Evolutionary conservation across 2,888 invertebrate genomes (phyloP).

Genomic region (Chamaedrilus cognettii): DNA sequence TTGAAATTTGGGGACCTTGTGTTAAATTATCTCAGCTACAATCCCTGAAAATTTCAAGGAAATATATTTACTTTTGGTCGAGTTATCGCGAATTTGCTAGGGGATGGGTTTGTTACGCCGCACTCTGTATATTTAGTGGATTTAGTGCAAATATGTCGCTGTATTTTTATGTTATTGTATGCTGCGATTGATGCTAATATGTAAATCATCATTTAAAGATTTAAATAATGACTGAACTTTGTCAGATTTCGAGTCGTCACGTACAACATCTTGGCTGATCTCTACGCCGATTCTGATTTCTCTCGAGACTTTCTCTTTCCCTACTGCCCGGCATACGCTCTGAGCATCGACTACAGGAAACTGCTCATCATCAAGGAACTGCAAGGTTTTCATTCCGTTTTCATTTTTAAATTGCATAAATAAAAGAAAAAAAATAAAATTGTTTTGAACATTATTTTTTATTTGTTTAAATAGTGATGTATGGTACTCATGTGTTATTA

Average conservation of each 20-base stretch:
- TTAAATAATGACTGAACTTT: neutral
- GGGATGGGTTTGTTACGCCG: too few species aligned
- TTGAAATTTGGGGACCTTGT: too few species aligned
- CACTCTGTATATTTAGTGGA: neutral
- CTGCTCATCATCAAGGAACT: conserved; percentile 83
- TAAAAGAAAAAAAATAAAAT: too few species aligned
- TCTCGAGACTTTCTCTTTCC: conserved; percentile 75
- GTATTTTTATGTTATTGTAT: conserved; percentile 1
- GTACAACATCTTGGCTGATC: conserved; percentile 90
- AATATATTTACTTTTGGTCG: too few species aligned
- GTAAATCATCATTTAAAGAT: neutral
- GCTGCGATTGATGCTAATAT: too few species aligned
- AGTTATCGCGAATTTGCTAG: too few species aligned
- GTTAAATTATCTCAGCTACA: too few species aligned
- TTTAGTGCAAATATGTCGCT: neutral
- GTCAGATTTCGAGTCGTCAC: conserved; percentile 73
- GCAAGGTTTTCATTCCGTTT: conserved; percentile 64
- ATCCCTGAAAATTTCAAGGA: too few species aligned
- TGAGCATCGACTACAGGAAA: conserved; percentile 83
- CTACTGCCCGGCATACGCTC: conserved; percentile 81
- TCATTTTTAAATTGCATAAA: too few species aligned
- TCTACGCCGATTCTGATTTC: conserved; percentile 84
- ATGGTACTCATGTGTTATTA: too few species aligned
- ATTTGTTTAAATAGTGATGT: too few species aligned
- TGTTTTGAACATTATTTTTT: too few species aligned